Conservation (phyloP, 92 coral and sea anemone species). For the Montipora capitata region DNA sequence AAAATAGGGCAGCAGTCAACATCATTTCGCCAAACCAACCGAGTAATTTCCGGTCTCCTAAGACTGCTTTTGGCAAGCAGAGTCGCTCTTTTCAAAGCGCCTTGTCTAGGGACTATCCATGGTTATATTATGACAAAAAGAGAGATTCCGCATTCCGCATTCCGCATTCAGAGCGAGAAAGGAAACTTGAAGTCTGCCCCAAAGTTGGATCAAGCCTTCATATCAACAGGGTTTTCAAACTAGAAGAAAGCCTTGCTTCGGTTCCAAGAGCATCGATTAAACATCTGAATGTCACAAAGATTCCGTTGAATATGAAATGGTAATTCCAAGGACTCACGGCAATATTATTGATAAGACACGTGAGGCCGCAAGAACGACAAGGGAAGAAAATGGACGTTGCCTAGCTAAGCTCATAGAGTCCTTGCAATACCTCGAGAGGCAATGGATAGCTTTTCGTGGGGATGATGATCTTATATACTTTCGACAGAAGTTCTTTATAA, state of each 20-base stretch:
- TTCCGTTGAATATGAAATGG: conserved; percentile 47
- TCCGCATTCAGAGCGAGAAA: conserved; percentile 39
- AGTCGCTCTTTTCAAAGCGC: conserved; percentile 21
- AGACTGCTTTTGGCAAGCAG: conserved; percentile 44
- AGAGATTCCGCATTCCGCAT: conserved; percentile 47
- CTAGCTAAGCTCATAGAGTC: conserved; percentile 51
- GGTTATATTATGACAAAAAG: conserved; percentile 32
- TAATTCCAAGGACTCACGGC: conserved; percentile 49
- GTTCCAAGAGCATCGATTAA: conserved; percentile 63
- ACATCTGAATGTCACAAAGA: conserved; percentile 53
- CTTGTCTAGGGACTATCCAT: too few relatives aligned
- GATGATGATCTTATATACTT: too few relatives aligned
- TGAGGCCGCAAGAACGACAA: conserved; percentile 42
- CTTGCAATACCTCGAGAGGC: conserved; percentile 63
- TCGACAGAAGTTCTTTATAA: too few relatives aligned
- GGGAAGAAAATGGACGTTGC: conserved; percentile 59
- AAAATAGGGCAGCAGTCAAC: conserved; percentile 4
- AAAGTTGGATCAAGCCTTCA: conserved; percentile 59
- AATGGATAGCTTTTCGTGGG: conserved; percentile 66
- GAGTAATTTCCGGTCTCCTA: conserved; percentile 47
- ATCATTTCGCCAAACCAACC: conserved; percentile 55
- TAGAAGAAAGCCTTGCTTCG: conserved; percentile 59
- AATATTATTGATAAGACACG: conserved; percentile 61
- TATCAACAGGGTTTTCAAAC: conserved; percentile 59
- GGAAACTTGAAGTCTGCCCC: conserved; percentile 56